These are phyloP conservation scores for Dreissena rostriformis DNA, from an alignment of 1,140 invertebrate genomes.

Conservation along the genomic window DNA sequence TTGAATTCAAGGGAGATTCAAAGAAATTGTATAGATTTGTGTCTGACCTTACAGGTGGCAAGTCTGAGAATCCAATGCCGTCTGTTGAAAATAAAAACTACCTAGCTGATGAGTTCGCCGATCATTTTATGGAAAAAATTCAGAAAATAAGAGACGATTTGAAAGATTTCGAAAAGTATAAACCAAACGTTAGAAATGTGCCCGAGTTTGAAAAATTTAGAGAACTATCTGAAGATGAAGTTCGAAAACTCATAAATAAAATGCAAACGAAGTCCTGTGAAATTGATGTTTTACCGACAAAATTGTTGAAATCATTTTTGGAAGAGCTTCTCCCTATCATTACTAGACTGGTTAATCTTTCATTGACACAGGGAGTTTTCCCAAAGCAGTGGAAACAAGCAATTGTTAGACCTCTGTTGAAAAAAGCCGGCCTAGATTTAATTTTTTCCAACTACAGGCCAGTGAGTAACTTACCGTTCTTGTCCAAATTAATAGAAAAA, in stretches of 20 bases:
- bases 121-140: slow-evolving; percentile 56
- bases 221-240: slow-evolving; percentile 32
- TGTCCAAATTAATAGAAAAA: slow-evolving; percentile 56
- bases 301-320: slow-evolving; percentile 49
- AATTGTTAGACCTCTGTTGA: slow-evolving; percentile 28
- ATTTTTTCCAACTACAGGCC: slow-evolving; percentile 25
- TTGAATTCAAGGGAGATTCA: slow-evolving; percentile 40
- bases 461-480: slow-evolving; percentile 30
- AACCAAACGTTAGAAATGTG: slow-evolving; percentile 21
- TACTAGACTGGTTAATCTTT: slow-evolving; percentile 28
- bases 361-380: slow-evolving; percentile 42
- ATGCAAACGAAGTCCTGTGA: slow-evolving; percentile 48
- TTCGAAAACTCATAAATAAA: slow-evolving; percentile 26
- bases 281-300: slow-evolving; percentile 38
- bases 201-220: slow-evolving; percentile 27
- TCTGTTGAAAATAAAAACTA: slow-evolving; percentile 3
- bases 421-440: slow-evolving; percentile 8
- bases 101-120: slow-evolving; percentile 41
- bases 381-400: slow-evolving; percentile 28
- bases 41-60: slow-evolving; percentile 46
- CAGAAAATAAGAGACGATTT: slow-evolving; percentile 28
- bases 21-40: slow-evolving; percentile 38
- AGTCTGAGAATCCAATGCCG: slow-evolving; percentile 45
- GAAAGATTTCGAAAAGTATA: slow-evolving; percentile 26
- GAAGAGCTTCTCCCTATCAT: slow-evolving; percentile 30